phyloP scores from a whole-genome alignment of 2,797 vertebrate species.

The Chloroceryle amazona region DNA sequence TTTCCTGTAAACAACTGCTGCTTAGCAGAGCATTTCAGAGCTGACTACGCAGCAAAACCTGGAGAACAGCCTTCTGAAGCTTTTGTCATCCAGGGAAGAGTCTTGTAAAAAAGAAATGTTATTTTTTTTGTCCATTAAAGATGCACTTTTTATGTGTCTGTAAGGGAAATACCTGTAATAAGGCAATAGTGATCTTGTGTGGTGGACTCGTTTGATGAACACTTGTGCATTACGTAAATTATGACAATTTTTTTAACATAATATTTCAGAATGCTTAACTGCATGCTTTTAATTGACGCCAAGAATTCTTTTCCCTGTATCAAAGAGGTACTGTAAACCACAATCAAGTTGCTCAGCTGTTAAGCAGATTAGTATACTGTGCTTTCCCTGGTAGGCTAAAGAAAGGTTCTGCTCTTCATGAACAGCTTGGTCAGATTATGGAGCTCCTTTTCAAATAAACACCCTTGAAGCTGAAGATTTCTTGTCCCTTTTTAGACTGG shows the following conservation, averaged over 20 bases:
- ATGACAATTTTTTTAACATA: neutral
- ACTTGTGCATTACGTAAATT: neutral
- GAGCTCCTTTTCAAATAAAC: neutral
- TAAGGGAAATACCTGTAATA: neutral
- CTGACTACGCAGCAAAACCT: neutral
- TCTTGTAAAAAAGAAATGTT: neutral
- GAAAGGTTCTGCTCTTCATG: neutral
- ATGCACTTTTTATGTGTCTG: neutral
- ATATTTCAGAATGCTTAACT: neutral
- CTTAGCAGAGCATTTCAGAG: neutral
- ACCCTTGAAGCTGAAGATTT: neutral
- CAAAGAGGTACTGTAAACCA: neutral
- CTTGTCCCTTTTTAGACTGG: neutral
- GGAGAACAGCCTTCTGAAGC: neutral
- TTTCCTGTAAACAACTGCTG: neutral
- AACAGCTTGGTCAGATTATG: neutral
- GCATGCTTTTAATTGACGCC: neutral
- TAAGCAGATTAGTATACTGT: neutral
- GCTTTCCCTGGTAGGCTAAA: neutral
- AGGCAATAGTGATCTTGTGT: neutral
- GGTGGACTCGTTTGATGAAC: neutral
- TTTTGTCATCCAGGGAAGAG: neutral
- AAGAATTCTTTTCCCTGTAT: neutral
- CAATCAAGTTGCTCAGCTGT: neutral
- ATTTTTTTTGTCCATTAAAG: neutral